These are phyloP conservation scores for Mesorhabditis spiculigera DNA, from an alignment of 2,888 invertebrate species.

Conservation along the genomic window DNA sequence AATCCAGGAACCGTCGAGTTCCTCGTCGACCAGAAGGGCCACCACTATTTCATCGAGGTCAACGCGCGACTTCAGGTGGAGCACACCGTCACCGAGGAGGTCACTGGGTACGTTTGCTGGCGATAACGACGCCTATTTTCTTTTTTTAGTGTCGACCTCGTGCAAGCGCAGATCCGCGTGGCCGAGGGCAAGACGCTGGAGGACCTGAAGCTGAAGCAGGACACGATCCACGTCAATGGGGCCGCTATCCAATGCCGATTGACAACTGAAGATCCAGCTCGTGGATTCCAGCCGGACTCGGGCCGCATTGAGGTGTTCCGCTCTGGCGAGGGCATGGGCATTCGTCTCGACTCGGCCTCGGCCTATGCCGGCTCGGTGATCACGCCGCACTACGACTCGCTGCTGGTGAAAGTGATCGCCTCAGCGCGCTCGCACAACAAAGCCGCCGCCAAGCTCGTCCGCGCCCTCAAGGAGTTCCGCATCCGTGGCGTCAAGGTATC, in stretches of 20 bases:
- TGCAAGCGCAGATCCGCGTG: constrained; percentile 91
- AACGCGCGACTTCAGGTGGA: constrained; percentile 97
- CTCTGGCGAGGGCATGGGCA: constrained; percentile 98
- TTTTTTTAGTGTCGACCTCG: constrained; percentile 77
- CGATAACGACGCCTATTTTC: neutral
- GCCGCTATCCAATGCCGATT: constrained; percentile 94
- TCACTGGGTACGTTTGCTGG: constrained; percentile 73
- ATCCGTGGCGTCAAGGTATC: constrained; percentile 87
- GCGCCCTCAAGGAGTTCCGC: constrained; percentile 90
- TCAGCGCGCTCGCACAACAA: constrained; percentile 83
- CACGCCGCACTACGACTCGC: constrained; percentile 95
- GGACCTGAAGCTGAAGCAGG: constrained; percentile 80
- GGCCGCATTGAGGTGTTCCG: constrained; percentile 87
- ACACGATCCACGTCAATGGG: constrained; percentile 69
- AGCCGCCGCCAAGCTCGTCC: constrained; percentile 91
- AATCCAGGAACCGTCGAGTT: constrained; percentile 88
- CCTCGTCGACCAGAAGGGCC: constrained; percentile 84
- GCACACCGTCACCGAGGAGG: constrained; percentile 97
- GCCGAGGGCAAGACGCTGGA: constrained; percentile 91
- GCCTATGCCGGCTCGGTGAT: constrained; percentile 89
- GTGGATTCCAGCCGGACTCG: constrained; percentile 93
- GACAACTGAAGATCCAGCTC: constrained; percentile 96
- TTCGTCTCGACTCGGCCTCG: constrained; percentile 91
- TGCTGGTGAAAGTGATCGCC: constrained; percentile 82
- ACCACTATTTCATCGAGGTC: constrained; percentile 92